phyloP scores from a whole-genome alignment of 2,888 invertebrate genomes.

The Ennomos fuscantarius region DNA sequence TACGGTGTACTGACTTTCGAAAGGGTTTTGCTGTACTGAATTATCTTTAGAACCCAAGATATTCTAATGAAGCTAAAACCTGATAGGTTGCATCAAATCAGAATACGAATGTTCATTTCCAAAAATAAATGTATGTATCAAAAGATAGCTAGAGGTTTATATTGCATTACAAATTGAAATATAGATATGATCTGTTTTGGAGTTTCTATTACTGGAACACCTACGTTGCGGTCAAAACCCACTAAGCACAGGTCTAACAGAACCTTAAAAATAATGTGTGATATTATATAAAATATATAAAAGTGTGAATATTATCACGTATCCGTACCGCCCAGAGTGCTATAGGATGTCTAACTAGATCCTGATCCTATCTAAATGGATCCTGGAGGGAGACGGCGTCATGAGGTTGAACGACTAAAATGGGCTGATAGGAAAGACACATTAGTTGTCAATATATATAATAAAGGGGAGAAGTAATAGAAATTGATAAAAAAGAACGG shows the following conservation, averaged over 20 bases:
- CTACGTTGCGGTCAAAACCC: conserved; percentile 7
- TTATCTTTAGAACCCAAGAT: conserved; percentile 37
- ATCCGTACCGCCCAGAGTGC: no score
- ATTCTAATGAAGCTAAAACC: conserved; percentile 19
- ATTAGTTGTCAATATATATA: no score
- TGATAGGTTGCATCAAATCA: conserved; percentile 28
- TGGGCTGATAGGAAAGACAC: no score
- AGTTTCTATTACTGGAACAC: conserved; percentile 9
- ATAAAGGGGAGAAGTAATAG: no score
- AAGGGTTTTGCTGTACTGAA: conserved; percentile 40
- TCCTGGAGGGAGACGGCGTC: no score
- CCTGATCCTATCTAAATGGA: no score
- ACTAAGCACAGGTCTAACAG: neutral
- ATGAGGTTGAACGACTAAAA: no score
- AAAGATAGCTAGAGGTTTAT: conserved; percentile 13
- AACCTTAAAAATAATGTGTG: no score
- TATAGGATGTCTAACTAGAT: no score
- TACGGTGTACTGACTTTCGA: conserved; percentile 32
- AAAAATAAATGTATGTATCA: conserved; percentile 20
- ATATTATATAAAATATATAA: no score
- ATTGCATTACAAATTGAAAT: conserved; percentile 15
- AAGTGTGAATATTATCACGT: no score
- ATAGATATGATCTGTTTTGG: conserved; percentile 5
- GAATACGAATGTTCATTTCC: conserved; percentile 29
- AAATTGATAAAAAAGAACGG: no score